Evolutionary conservation across 2,797 vertebrate genomes (phyloP), one percentile per base, ranked within the genome.

Genomic region (Telmatherina bonti): DNA sequence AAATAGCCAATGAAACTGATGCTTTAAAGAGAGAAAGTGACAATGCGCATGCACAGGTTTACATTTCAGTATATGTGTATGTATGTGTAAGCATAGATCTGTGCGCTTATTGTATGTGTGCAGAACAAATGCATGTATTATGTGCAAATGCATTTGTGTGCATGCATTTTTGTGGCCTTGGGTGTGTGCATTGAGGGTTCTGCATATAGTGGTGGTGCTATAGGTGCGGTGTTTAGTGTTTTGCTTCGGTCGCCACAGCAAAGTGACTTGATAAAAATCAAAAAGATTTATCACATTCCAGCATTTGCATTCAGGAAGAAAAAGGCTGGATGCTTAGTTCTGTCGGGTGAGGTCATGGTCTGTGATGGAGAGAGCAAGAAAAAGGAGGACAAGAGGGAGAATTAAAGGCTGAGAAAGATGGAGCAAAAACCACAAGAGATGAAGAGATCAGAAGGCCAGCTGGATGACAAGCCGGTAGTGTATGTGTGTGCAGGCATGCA

Each of bases 221-320:
- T 93, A 91, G 88, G 92, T 94, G 92, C 85, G 67, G 88, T 89
- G 91, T 93, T 94, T 94, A 80, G 86, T 91, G 92, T 94, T 95
- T 94, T 88, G 91, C 87, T 91, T 92, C 53, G 79, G 94, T 95
- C 92, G 80, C 92, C 93, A 93, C 93, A 94, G 93, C 94, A 95
- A 93, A 94, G 91, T 85, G 90, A 90, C 87, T 77, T 88, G 94
- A 94, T 95, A 94, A 90, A 92, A 94, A 95, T 95, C 94, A 73
- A 87, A 91, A 88, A 85, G 93, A 93, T 94, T 94, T 93, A 95
- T 95, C 93, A 93, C 91, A 89, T 94, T 93, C 90, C 84, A 79
- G 79, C 74, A 94, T 95, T 95, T 95, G 94, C 93, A 94, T 94
- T 93, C 92, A 94, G 92, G 92, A 93, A 93, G 86, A 91, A 87